Base-by-base conservation (phyloP, 2,888 invertebrate species). In the Apeira syringaria region DNA sequence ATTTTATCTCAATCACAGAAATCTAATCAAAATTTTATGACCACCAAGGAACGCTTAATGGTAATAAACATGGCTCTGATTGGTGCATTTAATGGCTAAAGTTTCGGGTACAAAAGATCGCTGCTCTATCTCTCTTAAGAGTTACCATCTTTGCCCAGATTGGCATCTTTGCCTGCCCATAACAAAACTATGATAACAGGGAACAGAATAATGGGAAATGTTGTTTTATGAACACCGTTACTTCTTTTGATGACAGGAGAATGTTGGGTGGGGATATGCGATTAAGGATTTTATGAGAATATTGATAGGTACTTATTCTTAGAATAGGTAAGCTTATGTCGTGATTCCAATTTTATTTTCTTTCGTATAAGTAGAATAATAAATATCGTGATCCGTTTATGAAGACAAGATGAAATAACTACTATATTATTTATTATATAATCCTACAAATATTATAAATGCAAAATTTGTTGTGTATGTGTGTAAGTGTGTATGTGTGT, bases 121-220 rank as follows among this genome's bases (percentile, higher is more conserved):
- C 25, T 17, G 18, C 25, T 38, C 38, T 28, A 44, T 43, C 29
- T 30, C 20, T 8, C 15, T 1, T 7, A 10, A 24, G 47, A 46
- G 29, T 18, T 8, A 8, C 38, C 33, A 44, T 43, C 29, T 30
- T 25, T 15, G 22, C 6, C 15, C 9, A 24, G 46, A 40, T 40
- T 35, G 31, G 27, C 38, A 35, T 47, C 26, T 36, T 29, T 30
- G 27, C 13, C 31, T 11, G 31, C 33, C 10, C 42, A 46, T 48
- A 48, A 48, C 39, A 48, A 45, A 51, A 48, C 30, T 26, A 42
- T 42, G 42, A 52, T 45, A 48, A 38, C 42, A 37, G 31, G 37
- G 32, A 26, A 26, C 28, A 7, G 27, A 38, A 46, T 49, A 52
- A 52, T 53, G 41, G 46, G 37, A 25, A 36, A 41, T 50, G 43